A percentile compares a stretch with the other conserved stretches of the same genome.
These are phyloP conservation scores for Cottoperca gobio DNA, from an alignment of 2,797 vertebrate genomes.

Conservation along the genomic window DNA sequence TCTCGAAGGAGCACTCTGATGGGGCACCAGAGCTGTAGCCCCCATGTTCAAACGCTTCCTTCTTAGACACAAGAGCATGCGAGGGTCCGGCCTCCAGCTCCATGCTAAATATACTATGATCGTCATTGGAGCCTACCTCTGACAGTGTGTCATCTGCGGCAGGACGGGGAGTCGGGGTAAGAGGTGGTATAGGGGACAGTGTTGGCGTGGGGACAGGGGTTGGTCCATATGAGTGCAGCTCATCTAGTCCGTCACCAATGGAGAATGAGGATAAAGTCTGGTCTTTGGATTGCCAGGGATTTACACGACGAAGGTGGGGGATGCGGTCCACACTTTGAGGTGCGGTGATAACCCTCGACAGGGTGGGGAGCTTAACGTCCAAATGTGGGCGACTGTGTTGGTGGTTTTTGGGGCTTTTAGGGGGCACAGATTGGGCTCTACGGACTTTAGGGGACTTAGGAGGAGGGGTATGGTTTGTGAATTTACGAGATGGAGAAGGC, in stretches of 20 bases:
- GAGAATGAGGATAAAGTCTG: conserved; percentile 92
- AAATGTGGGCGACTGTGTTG: conserved; percentile 77
- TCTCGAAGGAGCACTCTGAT: conserved; percentile 88
- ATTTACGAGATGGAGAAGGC: conserved; percentile 86
- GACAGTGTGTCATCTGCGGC: conserved; percentile 73
- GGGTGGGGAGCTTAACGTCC: conserved; percentile 82
- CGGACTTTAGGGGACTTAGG: conserved; percentile 85
- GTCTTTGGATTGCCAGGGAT: conserved; percentile 87
- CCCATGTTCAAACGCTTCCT: conserved; percentile 62
- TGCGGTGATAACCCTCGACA: conserved; percentile 86
- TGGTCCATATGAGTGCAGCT: conserved; percentile 62
- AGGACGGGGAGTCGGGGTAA: conserved; percentile 47
- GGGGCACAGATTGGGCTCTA: conserved; percentile 84
- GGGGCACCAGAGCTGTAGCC: conserved; percentile 86
- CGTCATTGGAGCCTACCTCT: conserved; percentile 78
- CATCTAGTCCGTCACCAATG: conserved; percentile 76
- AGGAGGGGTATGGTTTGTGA: conserved; percentile 63
- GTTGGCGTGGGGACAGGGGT: conserved; percentile 60
- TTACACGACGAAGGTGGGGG: conserved; percentile 89
- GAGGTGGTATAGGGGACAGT: conserved; percentile 40
- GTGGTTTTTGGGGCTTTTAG: conserved; percentile 89
- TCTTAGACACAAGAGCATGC: conserved; percentile 57
- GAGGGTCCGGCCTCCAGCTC: conserved; percentile 79
- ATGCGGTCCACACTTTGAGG: conserved; percentile 91
- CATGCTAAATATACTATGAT: conserved; percentile 81